phyloP scores from a whole-genome alignment of 2,113 vertebrate species.

The Sporophila hypoxantha region DNA sequence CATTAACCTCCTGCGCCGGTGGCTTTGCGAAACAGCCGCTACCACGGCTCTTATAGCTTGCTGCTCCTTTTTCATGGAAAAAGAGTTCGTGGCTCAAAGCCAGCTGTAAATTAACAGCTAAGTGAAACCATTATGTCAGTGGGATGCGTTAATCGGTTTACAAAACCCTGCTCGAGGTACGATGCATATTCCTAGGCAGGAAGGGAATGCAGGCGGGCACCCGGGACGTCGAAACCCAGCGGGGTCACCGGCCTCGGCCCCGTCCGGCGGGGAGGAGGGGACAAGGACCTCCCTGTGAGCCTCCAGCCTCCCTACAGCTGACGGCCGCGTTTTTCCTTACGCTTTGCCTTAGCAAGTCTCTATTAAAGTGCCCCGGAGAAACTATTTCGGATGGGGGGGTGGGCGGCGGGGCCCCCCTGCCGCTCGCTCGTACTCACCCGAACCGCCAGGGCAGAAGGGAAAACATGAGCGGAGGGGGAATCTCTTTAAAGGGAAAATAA shows the following conservation, averaged over 20 bases:
- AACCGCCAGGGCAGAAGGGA: not conserved
- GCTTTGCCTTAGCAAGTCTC: not conserved
- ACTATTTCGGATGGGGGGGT: not conserved
- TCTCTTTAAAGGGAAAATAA: not conserved
- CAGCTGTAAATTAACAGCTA: conserved; percentile 25
- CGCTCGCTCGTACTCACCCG: not conserved
- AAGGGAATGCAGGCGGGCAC: not conserved
- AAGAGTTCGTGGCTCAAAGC: not conserved
- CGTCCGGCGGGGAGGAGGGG: not conserved
- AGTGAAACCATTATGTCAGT: conserved; percentile 1
- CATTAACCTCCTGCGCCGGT: not conserved
- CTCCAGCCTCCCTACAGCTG: not conserved
- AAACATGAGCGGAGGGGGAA: no score
- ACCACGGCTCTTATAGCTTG: not conserved
- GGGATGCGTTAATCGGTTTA: not conserved
- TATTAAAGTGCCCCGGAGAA: not conserved
- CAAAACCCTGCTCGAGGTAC: not conserved
- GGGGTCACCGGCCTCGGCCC: not conserved
- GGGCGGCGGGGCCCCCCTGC: not conserved
- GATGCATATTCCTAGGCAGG: not conserved
- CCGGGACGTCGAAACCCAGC: not conserved
- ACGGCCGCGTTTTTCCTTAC: not conserved
- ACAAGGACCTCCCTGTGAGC: not conserved
- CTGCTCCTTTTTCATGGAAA: not conserved
- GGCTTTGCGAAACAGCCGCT: not conserved